A percentile compares a stretch with the other conserved stretches of the same genome.
Evolutionary conservation across 2,888 invertebrate species (phyloP).

Genomic region (Pollenia labialis): DNA sequence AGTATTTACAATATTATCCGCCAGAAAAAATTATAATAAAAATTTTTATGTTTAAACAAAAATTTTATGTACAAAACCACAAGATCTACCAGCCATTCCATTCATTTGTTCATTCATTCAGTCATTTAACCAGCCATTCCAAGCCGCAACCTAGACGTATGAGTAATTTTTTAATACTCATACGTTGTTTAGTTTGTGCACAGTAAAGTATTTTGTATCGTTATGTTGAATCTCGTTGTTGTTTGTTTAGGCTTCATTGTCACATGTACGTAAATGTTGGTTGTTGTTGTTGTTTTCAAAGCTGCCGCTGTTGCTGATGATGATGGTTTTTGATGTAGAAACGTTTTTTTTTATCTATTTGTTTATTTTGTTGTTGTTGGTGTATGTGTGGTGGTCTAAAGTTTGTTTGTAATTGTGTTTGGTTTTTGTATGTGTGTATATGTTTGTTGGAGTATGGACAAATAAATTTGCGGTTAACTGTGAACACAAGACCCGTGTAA

Average conservation of each 20-base stretch:
- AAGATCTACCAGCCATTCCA: conserved; percentile 42
- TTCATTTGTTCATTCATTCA: conserved; percentile 34
- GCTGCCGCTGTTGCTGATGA: background rate
- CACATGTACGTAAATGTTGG: background rate
- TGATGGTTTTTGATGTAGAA: conserved; percentile 44
- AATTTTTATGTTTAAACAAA: conserved; percentile 49
- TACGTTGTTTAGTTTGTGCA: conserved; percentile 37
- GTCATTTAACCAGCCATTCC: conserved; percentile 27
- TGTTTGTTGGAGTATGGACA: conserved; percentile 24
- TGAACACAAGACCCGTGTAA: conserved; percentile 54
- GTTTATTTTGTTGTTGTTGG: background rate
- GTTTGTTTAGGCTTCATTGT: conserved; percentile 57
- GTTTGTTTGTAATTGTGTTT: conserved; percentile 43
- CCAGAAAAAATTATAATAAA: conserved; percentile 21
- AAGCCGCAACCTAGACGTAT: conserved; percentile 50
- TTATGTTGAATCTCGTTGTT: conserved; percentile 16
- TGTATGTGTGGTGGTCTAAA: conserved; percentile 25
- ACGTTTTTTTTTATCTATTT: background rate
- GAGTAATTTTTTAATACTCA: conserved; percentile 67
- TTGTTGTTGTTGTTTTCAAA: conserved; percentile 8
- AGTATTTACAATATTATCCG: conserved; percentile 19
- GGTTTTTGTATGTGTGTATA: background rate
- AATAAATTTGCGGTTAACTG: conserved; percentile 71
- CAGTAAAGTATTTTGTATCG: background rate
- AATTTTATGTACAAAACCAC: conserved; percentile 58